phyloP scores from a whole-genome alignment of 2,797 vertebrate genomes.

The Spinibarbus caldwelli region DNA sequence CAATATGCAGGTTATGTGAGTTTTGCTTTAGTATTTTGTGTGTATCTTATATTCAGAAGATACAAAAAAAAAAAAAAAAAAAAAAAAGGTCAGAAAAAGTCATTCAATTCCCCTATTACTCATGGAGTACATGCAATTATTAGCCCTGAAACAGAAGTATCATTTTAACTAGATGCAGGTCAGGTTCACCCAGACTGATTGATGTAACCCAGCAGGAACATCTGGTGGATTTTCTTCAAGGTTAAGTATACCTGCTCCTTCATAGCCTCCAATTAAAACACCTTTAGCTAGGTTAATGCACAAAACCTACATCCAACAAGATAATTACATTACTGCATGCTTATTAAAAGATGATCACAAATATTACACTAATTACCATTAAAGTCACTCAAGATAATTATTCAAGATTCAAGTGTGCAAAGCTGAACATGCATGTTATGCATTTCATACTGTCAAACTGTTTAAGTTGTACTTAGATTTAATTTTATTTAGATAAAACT shows the following conservation, averaged over 20 bases:
- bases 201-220: constrained; percentile 14
- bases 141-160: neutral
- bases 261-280: constrained; percentile 36
- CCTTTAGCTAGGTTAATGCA: constrained; percentile 30
- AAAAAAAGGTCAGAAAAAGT: neutral
- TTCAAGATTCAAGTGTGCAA: neutral
- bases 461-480: neutral
- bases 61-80: neutral
- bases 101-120: neutral
- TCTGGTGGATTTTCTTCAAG: constrained; percentile 14
- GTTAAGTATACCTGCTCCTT: constrained; percentile 23
- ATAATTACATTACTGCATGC: constrained; percentile 13
- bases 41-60: neutral
- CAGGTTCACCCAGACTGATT: constrained; percentile 7
- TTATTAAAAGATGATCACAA: constrained; percentile 38
- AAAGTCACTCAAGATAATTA: neutral
- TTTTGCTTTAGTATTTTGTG: neutral
- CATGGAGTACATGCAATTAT: neutral
- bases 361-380: constrained; percentile 24
- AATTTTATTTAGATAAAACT: neutral
- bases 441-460: neutral
- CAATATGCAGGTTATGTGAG: no score
- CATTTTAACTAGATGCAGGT: constrained; percentile 11
- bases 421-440: neutral
- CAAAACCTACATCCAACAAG: constrained; percentile 27